phyloP scores from a whole-genome alignment of 2,888 invertebrate genomes.

The Caenorhabditis uteleia region DNA sequence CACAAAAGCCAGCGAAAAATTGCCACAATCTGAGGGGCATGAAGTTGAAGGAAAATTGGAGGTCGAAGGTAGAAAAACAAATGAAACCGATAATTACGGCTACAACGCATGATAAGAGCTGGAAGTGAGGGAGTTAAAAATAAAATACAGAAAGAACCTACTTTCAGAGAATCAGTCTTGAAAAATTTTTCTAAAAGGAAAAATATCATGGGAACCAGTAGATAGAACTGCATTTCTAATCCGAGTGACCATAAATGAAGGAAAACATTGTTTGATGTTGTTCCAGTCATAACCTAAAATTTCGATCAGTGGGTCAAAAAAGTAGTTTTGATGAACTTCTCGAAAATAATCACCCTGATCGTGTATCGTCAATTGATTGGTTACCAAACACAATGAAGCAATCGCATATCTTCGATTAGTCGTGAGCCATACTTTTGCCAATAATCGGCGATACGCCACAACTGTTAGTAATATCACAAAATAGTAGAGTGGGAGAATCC shows the following conservation, averaged over 20 bases:
- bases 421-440: slow-evolving; percentile 9
- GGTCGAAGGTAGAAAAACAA: slow-evolving; percentile 4
- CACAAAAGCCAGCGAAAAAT: slow-evolving; percentile 31
- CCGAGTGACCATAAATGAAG: slow-evolving; percentile 34
- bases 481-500: slow-evolving; percentile 24
- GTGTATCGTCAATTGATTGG: slow-evolving; percentile 25
- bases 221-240: slow-evolving; percentile 39
- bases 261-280: slow-evolving; percentile 30
- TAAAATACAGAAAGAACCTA: too few species aligned
- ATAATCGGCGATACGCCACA: slow-evolving; percentile 4
- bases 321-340: too few species aligned
- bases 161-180: too few species aligned
- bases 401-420: slow-evolving; percentile 18
- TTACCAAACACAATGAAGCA: slow-evolving; percentile 14
- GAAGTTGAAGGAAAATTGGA: slow-evolving; percentile 29
- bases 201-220: slow-evolving; percentile 35
- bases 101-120: slow-evolving; percentile 2
- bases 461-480: slow-evolving; percentile 5
- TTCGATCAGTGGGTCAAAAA: neutral
- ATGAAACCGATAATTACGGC: slow-evolving; percentile 6
- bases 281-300: slow-evolving; percentile 28
- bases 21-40: slow-evolving; percentile 36
- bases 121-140: too few species aligned
- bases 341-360: slow-evolving; percentile 26
- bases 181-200: slow-evolving; percentile 12